Percentiles rank a stretch among this genome's conserved stretches.
Conservation (phyloP, 2,888 invertebrate genomes). For the Saturnia japonica region DNA sequence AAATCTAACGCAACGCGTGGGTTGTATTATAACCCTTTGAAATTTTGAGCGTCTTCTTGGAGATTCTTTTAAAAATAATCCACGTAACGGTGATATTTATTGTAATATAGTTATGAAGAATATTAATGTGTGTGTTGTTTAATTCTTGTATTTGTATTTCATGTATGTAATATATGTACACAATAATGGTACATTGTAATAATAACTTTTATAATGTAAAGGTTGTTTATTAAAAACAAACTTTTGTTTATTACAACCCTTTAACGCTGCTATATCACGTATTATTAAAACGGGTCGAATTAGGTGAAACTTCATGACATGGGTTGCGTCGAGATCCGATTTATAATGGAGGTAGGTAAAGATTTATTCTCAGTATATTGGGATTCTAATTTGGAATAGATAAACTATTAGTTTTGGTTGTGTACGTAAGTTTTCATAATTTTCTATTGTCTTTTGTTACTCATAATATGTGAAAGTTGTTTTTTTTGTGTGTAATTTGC, state of each 20-base stretch:
- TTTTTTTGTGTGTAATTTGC: too few relatives aligned
- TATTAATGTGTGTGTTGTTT: too few relatives aligned
- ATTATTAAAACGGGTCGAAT: slow-evolving; percentile 46
- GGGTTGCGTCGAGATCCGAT: slow-evolving; percentile 30
- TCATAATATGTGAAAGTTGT: too few relatives aligned
- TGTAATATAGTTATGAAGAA: too few relatives aligned
- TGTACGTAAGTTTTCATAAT: too few relatives aligned
- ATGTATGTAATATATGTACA: neutral
- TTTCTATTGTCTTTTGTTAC: too few relatives aligned
- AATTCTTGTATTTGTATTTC: too few relatives aligned
- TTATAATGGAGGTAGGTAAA: slow-evolving; percentile 19
- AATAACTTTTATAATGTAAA: slow-evolving; percentile 25
- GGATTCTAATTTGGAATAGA: slow-evolving; percentile 13
- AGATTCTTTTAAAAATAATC: too few relatives aligned
- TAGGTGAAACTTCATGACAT: slow-evolving; percentile 39
- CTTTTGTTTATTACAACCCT: slow-evolving; percentile 41
- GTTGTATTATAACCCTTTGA: too few relatives aligned
- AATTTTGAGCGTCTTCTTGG: too few relatives aligned
- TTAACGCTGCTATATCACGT: slow-evolving; percentile 41
- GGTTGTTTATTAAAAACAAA: slow-evolving; percentile 36
- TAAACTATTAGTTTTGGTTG: neutral
- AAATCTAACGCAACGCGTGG: too few relatives aligned
- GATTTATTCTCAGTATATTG: slow-evolving; percentile 17
- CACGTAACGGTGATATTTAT: too few relatives aligned
- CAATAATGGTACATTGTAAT: neutral